Evolutionary conservation across 2,797 vertebrate species (phyloP).

Genomic region (Galaxias olidus): DNA sequence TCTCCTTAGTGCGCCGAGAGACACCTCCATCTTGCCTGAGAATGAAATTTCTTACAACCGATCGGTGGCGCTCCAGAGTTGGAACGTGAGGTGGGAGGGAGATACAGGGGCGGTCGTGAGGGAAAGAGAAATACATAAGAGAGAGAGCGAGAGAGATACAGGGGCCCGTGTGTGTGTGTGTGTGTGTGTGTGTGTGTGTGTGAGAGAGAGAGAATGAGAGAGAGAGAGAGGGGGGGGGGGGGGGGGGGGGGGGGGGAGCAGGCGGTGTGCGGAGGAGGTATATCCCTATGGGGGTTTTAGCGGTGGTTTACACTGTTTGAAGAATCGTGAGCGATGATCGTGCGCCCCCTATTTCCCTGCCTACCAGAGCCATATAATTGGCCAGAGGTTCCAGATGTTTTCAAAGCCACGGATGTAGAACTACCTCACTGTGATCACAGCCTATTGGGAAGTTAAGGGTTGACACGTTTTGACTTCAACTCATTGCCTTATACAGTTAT

Average conservation of each 20-base stretch:
- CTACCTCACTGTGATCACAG: too few species aligned
- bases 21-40: conserved; percentile 78
- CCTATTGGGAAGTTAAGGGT: too few species aligned
- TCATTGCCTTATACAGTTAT: too few species aligned
- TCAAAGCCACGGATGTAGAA: too few species aligned
- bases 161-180: conserved; percentile 34
- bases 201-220: conserved; percentile 55
- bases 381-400: too few species aligned
- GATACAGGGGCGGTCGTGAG: background rate
- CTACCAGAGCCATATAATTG: too few species aligned
- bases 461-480: too few species aligned
- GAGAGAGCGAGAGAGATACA: conserved; percentile 42
- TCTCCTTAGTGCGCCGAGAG: conserved; percentile 58
- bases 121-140: background rate
- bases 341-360: too few species aligned
- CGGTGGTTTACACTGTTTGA: too few species aligned
- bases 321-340: too few species aligned
- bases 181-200: conserved; percentile 38
- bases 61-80: conserved; percentile 78
- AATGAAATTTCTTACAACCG: conserved; percentile 52
- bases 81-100: conserved; percentile 33
- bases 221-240: conserved; percentile 20
- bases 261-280: background rate
- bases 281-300: too few species aligned
- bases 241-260: conserved; percentile 23